Conservation (phyloP, 1,140 invertebrate species). For the Galleria mellonella region DNA sequence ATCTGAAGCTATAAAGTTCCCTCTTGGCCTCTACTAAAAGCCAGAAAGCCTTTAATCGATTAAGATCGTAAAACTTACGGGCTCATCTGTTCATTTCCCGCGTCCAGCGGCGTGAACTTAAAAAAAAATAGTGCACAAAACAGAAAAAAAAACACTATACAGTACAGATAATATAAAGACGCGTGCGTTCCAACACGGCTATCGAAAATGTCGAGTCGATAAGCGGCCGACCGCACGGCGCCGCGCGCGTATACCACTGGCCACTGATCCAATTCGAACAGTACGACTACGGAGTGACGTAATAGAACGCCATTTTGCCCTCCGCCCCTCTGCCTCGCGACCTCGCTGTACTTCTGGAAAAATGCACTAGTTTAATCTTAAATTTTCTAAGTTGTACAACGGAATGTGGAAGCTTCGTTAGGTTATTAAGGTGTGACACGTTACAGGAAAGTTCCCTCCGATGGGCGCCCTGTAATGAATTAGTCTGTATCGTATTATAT, state of each 20-base stretch:
- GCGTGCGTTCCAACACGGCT: constrained; percentile 22
- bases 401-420: constrained; percentile 23
- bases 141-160: too few species aligned
- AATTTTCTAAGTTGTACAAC: constrained; percentile 42
- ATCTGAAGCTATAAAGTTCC: constrained; percentile 9
- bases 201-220: constrained; percentile 4
- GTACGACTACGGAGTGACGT: constrained; percentile 60
- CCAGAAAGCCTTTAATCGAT: constrained; percentile 22
- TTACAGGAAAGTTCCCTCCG: constrained; percentile 2
- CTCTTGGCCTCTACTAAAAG: constrained; percentile 15
- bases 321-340: constrained; percentile 41
- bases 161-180: too few species aligned
- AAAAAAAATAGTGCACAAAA: constrained; percentile 31
- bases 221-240: constrained; percentile 18
- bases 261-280: constrained; percentile 62
- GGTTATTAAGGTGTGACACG: constrained; percentile 23
- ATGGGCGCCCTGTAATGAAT: too few species aligned
- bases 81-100: background rate
- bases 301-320: constrained; percentile 53
- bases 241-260: constrained; percentile 46
- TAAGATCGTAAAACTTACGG: constrained; percentile 18
- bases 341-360: constrained; percentile 31
- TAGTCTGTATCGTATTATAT: too few species aligned
- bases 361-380: constrained; percentile 61
- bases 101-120: constrained; percentile 5